Conservation (phyloP, 2,113 vertebrate species). For the Dipodomys merriami region DNA sequence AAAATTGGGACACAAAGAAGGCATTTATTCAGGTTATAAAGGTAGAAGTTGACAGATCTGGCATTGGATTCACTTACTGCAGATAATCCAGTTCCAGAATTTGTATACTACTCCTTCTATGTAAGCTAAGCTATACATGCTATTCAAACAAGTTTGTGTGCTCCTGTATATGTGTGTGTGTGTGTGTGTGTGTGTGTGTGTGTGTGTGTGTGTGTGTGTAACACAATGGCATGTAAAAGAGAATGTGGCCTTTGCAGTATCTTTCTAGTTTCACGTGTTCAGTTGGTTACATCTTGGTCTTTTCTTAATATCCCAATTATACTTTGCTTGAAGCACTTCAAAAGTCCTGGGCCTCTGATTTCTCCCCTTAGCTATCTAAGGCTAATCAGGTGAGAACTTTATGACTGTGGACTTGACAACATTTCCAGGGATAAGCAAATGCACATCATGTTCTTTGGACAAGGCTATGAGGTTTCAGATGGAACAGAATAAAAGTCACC, state of each 20-base stretch:
- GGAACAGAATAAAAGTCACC: conserved; percentile 31
- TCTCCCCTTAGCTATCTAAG: background rate
- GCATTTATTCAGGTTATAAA: conserved; percentile 28
- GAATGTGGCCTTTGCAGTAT: background rate
- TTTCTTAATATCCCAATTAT: conserved; percentile 34
- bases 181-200: background rate
- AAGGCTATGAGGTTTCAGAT: conserved; percentile 43
- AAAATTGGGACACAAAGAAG: background rate
- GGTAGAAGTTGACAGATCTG: background rate
- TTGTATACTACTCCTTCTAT: background rate
- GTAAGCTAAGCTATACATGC: background rate
- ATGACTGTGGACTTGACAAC: conserved; percentile 38
- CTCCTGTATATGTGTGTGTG: background rate
- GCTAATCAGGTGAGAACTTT: conserved; percentile 55
- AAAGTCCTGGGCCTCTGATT: conserved; percentile 8
- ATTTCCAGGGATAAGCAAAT: conserved; percentile 28
- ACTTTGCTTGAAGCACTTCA: conserved; percentile 26
- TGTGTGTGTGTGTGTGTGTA: accelerated
- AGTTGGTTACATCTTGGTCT: conserved; percentile 22
- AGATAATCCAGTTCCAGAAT: background rate
- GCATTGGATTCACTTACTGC: background rate
- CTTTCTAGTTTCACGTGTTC: conserved; percentile 13
- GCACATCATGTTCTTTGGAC: conserved; percentile 37
- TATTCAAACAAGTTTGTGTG: background rate
- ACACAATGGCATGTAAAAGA: conserved; percentile 18